A percentile compares a stretch with the other conserved stretches of the same genome.
These are phyloP conservation scores for Rhysida immarginata DNA, from an alignment of 1,140 invertebrate species.

Conservation along the genomic window DNA sequence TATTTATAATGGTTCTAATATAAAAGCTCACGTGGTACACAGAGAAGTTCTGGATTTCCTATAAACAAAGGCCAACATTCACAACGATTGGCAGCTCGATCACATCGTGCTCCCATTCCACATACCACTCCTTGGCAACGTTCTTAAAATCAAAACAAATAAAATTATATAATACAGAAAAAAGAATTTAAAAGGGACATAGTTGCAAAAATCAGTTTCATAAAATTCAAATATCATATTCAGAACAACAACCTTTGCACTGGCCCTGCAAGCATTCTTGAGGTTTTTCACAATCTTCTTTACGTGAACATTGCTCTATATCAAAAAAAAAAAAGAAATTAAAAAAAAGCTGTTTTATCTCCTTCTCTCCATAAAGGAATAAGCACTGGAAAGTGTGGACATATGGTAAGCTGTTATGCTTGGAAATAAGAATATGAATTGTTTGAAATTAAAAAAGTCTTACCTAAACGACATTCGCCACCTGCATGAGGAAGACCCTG, in stretches of 20 bases:
- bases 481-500: slow-evolving; percentile 81
- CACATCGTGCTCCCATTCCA: slow-evolving; percentile 63
- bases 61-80: slow-evolving; percentile 71
- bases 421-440: neutral
- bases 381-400: neutral
- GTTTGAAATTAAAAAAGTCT: neutral
- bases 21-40: slow-evolving; percentile 67
- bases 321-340: neutral
- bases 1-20: too few species aligned
- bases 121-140: slow-evolving; percentile 69
- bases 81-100: slow-evolving; percentile 60
- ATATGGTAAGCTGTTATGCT: too few species aligned
- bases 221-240: too few species aligned
- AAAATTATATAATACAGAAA: too few species aligned
- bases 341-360: neutral
- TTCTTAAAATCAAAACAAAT: slow-evolving; percentile 26
- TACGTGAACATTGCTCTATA: neutral
- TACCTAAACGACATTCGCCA: slow-evolving; percentile 43
- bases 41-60: slow-evolving; percentile 72
- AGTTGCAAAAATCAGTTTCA: too few species aligned
- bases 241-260: slow-evolving; percentile 51
- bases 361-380: neutral
- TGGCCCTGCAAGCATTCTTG: slow-evolving; percentile 66
- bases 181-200: too few species aligned
- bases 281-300: slow-evolving; percentile 44